These are phyloP conservation scores for Tragopan temminckii DNA, from an alignment of 2,797 vertebrate species.

Conservation along the genomic window DNA sequence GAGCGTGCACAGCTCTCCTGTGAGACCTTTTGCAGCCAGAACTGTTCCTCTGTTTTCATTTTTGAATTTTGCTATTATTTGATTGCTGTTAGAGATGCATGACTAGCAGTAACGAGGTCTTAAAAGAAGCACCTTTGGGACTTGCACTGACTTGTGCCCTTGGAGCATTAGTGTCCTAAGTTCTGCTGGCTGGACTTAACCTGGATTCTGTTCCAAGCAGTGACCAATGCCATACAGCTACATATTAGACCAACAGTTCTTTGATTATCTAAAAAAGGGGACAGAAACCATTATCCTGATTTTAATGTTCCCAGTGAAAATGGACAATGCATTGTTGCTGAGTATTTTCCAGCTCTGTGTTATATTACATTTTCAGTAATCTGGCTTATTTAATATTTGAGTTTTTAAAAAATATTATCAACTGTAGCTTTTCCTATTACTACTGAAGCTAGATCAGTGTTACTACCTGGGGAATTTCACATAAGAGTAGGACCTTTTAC, in stretches of 20 bases:
- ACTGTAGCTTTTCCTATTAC: not conserved
- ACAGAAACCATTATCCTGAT: not conserved
- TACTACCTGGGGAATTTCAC: slow-evolving; percentile 41
- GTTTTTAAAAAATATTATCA: not conserved
- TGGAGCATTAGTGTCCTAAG: not conserved
- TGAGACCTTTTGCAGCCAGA: not conserved
- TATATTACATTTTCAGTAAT: not conserved
- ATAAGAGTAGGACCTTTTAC: slow-evolving; percentile 50
- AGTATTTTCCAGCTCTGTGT: not conserved
- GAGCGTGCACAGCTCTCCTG: not conserved
- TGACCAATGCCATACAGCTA: not conserved
- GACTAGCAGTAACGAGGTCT: not conserved
- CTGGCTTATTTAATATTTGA: not conserved
- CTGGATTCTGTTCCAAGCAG: not conserved
- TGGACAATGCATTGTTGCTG: not conserved
- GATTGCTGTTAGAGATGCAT: not conserved
- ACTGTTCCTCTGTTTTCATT: not conserved
- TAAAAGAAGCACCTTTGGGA: not conserved
- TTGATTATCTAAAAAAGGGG: not conserved
- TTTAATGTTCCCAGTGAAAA: not conserved
- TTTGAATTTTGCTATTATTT: not conserved
- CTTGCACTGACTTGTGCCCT: no score
- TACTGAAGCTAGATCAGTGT: not conserved
- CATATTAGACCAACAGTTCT: not conserved
- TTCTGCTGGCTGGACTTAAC: not conserved